These are phyloP conservation scores for Herpetotheres cachinnans DNA, from an alignment of 2,113 vertebrate species.

Conservation along the genomic window DNA sequence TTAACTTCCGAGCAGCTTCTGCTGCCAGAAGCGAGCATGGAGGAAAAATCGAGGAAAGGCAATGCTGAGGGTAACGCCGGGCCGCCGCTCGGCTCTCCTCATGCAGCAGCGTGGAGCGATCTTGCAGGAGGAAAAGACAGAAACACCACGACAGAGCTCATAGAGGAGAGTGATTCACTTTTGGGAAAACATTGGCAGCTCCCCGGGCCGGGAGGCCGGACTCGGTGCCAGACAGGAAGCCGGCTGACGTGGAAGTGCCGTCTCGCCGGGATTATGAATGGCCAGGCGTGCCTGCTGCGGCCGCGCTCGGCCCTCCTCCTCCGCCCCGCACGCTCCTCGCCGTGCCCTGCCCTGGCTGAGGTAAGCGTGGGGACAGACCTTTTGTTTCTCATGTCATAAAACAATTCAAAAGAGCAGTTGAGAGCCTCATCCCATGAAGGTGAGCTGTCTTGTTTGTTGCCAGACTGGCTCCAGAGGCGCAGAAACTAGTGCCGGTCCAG, in stretches of 20 bases:
- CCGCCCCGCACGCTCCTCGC: background rate
- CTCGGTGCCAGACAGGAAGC: slow-evolving; percentile 33
- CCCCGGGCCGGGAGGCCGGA: background rate
- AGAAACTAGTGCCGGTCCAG: background rate
- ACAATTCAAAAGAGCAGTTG: background rate
- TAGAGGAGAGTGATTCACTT: background rate
- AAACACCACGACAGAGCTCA: background rate
- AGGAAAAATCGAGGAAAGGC: rapidly evolving
- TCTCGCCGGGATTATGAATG: background rate
- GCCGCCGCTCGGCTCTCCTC: background rate
- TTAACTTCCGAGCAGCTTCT: background rate
- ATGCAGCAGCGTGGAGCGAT: rapidly evolving
- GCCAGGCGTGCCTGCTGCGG: background rate
- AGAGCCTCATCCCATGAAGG: rapidly evolving
- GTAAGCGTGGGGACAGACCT: background rate
- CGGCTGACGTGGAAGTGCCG: slow-evolving; percentile 8
- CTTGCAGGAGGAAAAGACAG: background rate
- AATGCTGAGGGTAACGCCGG: rapidly evolving
- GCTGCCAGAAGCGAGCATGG: rapidly evolving
- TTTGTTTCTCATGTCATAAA: rapidly evolving
- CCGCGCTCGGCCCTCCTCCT: background rate
- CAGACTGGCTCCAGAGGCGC: background rate
- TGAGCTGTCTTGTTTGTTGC: background rate
- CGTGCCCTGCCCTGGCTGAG: background rate
- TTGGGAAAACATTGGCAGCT: background rate